A percentile compares a stretch with the other conserved stretches of the same genome.
Conservation (phyloP, 2,797 vertebrate species). For the Pempheris klunzingeri region DNA sequence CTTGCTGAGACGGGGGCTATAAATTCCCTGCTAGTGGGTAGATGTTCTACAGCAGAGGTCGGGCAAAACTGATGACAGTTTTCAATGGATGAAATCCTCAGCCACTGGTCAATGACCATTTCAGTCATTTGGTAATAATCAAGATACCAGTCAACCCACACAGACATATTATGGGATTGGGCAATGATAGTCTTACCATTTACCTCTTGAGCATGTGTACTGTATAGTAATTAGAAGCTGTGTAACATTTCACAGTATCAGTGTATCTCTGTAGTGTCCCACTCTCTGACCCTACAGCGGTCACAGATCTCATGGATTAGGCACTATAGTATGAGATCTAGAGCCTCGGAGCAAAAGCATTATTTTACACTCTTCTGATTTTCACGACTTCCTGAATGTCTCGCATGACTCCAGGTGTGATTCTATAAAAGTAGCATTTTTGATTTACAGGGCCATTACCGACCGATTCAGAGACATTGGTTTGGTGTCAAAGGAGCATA, state of each 20-base stretch:
- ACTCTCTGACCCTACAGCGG: slow-evolving; percentile 11
- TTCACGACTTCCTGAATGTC: slow-evolving; percentile 20
- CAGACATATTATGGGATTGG: slow-evolving; percentile 40
- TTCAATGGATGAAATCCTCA: slow-evolving; percentile 23
- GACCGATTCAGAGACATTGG: slow-evolving; percentile 65
- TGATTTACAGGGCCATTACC: slow-evolving; percentile 80
- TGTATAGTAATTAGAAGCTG: slow-evolving; percentile 45
- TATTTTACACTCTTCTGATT: slow-evolving; percentile 27
- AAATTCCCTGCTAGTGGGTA: slow-evolving; percentile 9
- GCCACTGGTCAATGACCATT: slow-evolving; percentile 28
- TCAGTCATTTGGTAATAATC: slow-evolving; percentile 46
- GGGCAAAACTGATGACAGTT: slow-evolving; percentile 25
- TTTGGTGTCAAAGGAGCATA: slow-evolving; percentile 79
- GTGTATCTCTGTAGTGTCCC: slow-evolving; percentile 18
- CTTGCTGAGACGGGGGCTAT: background rate
- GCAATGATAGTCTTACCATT: slow-evolving; percentile 42
- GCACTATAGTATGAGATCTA: background rate
- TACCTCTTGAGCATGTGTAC: slow-evolving; percentile 35
- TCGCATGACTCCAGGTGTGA: slow-evolving; percentile 57
- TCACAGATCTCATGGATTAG: slow-evolving; percentile 49
- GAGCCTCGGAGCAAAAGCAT: background rate
- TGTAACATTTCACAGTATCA: slow-evolving; percentile 32
- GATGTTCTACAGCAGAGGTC: slow-evolving; percentile 25
- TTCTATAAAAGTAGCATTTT: slow-evolving; percentile 64
- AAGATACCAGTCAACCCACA: slow-evolving; percentile 30